A percentile compares a stretch with the other conserved stretches of the same genome.
phyloP scores from a whole-genome alignment of 1,140 invertebrate species.

The Brachionus sp. region DNA sequence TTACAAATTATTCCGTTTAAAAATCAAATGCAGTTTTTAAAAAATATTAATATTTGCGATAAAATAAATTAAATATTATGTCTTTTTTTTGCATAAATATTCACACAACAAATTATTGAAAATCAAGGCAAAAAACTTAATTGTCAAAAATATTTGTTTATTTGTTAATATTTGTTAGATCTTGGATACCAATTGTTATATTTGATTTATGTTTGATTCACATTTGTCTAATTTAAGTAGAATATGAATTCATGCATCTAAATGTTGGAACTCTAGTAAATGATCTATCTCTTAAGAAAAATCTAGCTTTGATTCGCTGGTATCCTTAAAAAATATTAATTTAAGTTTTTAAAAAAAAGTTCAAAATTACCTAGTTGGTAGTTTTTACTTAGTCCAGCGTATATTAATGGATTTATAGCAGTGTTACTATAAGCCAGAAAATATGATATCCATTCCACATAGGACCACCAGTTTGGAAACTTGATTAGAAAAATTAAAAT shows the following conservation, averaged over 20 bases:
- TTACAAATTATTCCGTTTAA: no score
- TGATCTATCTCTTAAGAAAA: background rate
- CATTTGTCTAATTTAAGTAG: no score
- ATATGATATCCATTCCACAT: slow-evolving; percentile 29
- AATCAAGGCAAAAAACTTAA: no score
- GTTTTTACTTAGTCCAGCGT: slow-evolving; percentile 61
- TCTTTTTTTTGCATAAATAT: no score
- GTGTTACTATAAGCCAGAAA: slow-evolving; percentile 62
- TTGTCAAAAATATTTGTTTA: no score
- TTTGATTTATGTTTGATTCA: no score
- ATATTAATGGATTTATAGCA: slow-evolving; percentile 61
- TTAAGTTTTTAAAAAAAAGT: background rate
- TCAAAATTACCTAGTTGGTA: slow-evolving; percentile 43
- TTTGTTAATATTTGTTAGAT: background rate
- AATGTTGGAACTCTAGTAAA: background rate
- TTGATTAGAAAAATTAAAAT: background rate
- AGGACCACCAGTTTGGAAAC: background rate
- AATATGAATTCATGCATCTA: background rate
- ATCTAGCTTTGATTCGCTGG: background rate
- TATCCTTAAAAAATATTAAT: background rate
- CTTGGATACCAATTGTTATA: no score
- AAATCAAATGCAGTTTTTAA: no score
- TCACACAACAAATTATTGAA: no score
- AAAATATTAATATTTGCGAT: no score
- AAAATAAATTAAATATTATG: no score